These are phyloP conservation scores for Pelecanus crispus DNA, from an alignment of 2,113 vertebrate species.

Conservation along the genomic window DNA sequence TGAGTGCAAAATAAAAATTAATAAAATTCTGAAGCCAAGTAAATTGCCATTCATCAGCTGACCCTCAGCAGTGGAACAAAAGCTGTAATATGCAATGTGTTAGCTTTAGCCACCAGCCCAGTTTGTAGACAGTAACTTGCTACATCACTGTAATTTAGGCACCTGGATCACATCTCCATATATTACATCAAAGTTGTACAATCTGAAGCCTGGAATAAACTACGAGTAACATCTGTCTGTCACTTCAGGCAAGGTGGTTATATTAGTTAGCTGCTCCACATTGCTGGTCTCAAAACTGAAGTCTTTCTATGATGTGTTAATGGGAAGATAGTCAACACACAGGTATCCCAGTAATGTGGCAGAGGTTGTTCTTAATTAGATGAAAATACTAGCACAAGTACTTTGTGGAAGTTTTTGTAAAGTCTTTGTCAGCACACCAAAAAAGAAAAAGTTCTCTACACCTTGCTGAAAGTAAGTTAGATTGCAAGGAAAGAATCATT, in stretches of 20 bases:
- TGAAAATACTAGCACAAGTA: background rate
- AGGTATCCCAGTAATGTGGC: background rate
- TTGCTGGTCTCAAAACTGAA: background rate
- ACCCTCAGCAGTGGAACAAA: background rate
- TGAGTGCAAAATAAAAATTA: background rate
- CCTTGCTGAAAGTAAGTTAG: background rate
- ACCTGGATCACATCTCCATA: background rate
- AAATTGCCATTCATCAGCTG: background rate
- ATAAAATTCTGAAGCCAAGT: background rate
- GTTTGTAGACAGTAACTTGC: background rate
- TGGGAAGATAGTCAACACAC: background rate
- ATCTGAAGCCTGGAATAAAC: background rate
- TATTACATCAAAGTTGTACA: background rate
- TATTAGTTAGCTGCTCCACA: background rate
- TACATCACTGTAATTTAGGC: background rate
- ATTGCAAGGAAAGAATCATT: background rate
- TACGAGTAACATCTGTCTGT: background rate
- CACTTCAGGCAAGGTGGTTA: background rate
- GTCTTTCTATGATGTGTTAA: background rate
- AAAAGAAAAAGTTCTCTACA: background rate
- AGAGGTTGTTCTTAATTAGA: background rate
- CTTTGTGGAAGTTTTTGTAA: background rate
- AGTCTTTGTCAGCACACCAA: background rate
- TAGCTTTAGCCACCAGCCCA: background rate
- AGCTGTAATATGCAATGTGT: background rate